Evolutionary conservation across 2,797 vertebrate species (phyloP).

Genomic region (Amazona finschi): DNA sequence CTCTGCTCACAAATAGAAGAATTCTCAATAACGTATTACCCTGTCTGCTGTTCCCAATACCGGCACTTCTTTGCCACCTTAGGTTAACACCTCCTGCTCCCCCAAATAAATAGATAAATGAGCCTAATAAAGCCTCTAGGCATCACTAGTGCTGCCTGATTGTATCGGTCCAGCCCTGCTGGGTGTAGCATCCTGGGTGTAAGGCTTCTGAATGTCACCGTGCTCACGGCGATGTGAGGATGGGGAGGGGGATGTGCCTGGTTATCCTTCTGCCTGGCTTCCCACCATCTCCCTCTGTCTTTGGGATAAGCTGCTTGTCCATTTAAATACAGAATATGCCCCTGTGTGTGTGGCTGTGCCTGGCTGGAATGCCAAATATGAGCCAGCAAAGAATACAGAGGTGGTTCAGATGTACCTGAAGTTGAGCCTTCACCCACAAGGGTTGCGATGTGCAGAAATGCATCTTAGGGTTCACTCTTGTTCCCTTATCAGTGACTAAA

Average conservation of each 20-base stretch:
- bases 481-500: rapidly evolving
- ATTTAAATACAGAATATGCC: background rate
- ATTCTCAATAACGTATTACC: background rate
- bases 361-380: rapidly evolving
- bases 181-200: rapidly evolving
- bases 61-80: background rate
- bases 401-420: background rate
- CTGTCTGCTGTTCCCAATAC: background rate
- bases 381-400: background rate
- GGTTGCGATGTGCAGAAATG: background rate
- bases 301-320: background rate
- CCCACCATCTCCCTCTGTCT: background rate
- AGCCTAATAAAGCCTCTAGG: background rate
- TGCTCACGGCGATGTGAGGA: background rate
- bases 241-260: background rate
- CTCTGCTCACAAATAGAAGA: constrained; percentile 32
- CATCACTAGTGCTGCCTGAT: background rate
- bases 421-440: background rate
- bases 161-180: background rate
- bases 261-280: background rate
- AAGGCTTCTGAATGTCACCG: rapidly evolving
- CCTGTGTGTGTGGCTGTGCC: background rate
- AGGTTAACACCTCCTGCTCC: background rate
- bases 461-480: background rate
- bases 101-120: background rate